Evolutionary conservation across 2,113 vertebrate species (phyloP).

Genomic region (Xenus cinereus): DNA sequence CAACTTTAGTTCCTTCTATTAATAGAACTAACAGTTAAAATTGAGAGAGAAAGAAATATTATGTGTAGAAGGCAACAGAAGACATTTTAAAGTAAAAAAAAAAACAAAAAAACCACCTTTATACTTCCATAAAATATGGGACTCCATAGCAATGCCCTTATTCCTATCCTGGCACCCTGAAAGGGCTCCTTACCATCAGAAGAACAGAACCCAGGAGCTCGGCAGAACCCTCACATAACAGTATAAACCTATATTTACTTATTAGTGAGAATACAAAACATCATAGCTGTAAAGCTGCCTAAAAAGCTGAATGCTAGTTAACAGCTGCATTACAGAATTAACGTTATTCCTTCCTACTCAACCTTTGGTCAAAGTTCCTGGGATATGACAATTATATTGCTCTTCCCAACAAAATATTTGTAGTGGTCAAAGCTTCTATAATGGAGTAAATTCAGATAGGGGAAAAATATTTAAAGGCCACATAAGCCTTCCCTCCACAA

Average conservation of each 20-base stretch:
- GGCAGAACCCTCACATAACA: background rate
- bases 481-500: background rate
- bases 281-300: background rate
- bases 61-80: background rate
- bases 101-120: background rate
- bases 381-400: background rate
- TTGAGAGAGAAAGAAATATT: background rate
- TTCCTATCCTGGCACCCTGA: background rate
- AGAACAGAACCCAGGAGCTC: background rate
- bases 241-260: background rate
- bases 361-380: background rate
- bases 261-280: background rate
- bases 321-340: background rate
- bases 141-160: background rate
- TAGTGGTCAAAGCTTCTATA: background rate
- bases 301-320: background rate
- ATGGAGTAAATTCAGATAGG: background rate
- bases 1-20: conserved; percentile 4
- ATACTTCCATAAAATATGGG: background rate
- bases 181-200: background rate
- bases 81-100: background rate
- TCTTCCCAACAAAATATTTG: background rate
- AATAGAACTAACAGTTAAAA: conserved; percentile 8
- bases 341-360: background rate
- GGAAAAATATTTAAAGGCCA: background rate